Percentiles rank a stretch among this genome's conserved stretches.
These are phyloP conservation scores for Apamea anceps DNA, from an alignment of 2,888 invertebrate species.

Conservation along the genomic window DNA sequence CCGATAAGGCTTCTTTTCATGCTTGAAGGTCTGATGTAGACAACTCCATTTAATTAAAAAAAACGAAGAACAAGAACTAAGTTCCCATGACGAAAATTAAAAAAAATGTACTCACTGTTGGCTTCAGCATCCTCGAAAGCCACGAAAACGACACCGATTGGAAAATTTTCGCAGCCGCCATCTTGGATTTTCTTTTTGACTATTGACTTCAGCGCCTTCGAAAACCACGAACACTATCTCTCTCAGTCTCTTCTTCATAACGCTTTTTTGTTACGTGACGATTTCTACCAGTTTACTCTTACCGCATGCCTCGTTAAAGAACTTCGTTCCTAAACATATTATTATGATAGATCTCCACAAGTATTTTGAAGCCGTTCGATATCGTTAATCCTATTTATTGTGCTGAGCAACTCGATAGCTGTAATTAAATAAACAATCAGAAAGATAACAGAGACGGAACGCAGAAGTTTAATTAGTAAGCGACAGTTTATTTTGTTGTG, in stretches of 20 bases:
- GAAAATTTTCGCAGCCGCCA: background rate
- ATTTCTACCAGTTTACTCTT: background rate
- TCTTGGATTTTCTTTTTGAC: background rate
- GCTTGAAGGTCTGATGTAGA: too few species aligned
- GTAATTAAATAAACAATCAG: constrained; percentile 47
- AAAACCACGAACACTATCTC: background rate
- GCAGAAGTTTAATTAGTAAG: constrained; percentile 50
- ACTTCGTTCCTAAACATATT: background rate
- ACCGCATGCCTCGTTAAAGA: background rate
- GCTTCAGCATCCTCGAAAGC: background rate
- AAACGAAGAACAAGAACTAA: background rate
- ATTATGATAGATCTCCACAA: background rate
- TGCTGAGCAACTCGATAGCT: constrained; percentile 19
- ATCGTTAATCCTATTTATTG: constrained; percentile 20
- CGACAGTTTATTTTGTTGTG: constrained; percentile 33
- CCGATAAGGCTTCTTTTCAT: background rate
- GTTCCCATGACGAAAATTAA: background rate
- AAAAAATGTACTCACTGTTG: background rate
- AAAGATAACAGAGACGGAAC: constrained; percentile 33
- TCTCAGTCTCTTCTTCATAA: background rate
- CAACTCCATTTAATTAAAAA: background rate
- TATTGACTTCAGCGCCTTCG: background rate
- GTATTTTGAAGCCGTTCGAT: constrained; percentile 5
- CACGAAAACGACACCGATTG: background rate
- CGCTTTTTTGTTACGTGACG: background rate